Evolutionary conservation across 2,888 invertebrate species (phyloP).

Genomic region (Hoplodrina ambigua): DNA sequence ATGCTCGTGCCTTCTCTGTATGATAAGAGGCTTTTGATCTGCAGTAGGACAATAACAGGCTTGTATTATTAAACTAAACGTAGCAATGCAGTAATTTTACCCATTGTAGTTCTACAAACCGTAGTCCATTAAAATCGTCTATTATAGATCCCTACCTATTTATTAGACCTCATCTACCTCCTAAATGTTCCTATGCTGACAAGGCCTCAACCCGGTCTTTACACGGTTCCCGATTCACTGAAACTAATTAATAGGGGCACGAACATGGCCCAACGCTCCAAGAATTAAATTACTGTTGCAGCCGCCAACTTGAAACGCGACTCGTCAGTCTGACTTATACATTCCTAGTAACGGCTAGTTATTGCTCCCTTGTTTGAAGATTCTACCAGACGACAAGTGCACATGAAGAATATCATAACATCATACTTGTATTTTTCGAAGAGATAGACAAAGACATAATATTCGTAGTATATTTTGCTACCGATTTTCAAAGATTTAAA

Average conservation of each 20-base stretch:
- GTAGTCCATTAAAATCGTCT: slow-evolving; percentile 15
- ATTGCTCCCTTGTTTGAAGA: not conserved
- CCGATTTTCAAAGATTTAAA: no score
- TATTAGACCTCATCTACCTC: slow-evolving; percentile 19
- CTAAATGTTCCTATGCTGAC: slow-evolving; percentile 35
- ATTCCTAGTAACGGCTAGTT: not conserved
- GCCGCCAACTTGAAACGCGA: slow-evolving; percentile 13
- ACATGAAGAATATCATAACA: no score
- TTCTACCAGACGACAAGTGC: no score
- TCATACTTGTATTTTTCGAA: no score
- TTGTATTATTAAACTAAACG: no score
- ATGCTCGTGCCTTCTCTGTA: no score
- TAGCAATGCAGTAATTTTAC: not conserved
- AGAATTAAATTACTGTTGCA: slow-evolving; percentile 37
- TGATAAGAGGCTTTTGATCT: no score
- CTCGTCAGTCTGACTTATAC: slow-evolving; percentile 9
- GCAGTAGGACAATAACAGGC: no score
- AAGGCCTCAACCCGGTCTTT: slow-evolving; percentile 42
- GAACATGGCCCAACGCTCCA: slow-evolving; percentile 33
- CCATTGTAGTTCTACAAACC: not conserved
- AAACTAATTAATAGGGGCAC: slow-evolving; percentile 54
- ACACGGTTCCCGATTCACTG: slow-evolving; percentile 36
- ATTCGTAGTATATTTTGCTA: no score
- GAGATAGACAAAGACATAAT: no score
- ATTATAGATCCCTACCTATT: not conserved